Percentiles rank a stretch among this genome's conserved stretches.
phyloP scores from a whole-genome alignment of 2,888 invertebrate genomes.

The Lutraria lutraria region DNA sequence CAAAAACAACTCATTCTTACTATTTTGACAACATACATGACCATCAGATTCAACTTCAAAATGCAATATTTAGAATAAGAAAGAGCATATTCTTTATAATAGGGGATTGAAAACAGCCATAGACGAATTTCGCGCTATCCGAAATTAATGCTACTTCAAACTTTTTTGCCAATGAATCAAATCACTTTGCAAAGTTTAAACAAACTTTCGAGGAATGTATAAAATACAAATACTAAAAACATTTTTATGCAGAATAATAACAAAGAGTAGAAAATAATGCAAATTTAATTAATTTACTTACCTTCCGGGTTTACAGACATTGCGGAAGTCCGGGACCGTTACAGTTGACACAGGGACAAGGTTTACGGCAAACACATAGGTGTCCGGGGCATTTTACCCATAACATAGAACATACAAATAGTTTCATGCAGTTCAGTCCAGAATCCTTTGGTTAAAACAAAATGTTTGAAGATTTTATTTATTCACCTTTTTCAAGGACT shows the following conservation, averaged over 20 bases:
- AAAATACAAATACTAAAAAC: neutral
- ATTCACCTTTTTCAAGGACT: too few species aligned
- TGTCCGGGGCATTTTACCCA: too few species aligned
- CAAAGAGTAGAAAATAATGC: neutral
- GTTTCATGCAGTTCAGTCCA: too few species aligned
- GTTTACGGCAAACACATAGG: neutral
- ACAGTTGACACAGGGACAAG: neutral
- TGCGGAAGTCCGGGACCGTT: conserved; percentile 16
- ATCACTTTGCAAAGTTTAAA: neutral
- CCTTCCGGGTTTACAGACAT: conserved; percentile 38
- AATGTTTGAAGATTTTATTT: too few species aligned
- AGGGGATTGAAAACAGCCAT: neutral
- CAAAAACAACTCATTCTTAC: too few species aligned
- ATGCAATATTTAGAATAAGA: too few species aligned
- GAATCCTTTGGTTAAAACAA: too few species aligned
- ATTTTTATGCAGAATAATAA: neutral
- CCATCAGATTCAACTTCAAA: too few species aligned
- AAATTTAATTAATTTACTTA: neutral
- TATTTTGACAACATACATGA: too few species aligned
- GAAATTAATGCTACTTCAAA: neutral
- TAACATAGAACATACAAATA: too few species aligned
- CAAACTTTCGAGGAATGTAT: neutral
- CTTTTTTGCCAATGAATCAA: neutral
- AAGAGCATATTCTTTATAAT: too few species aligned
- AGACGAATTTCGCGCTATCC: neutral